A percentile compares a stretch with the other conserved stretches of the same genome.
These are phyloP conservation scores for Erpetoichthys calabaricus DNA, from an alignment of 2,797 vertebrate species.

Conservation along the genomic window DNA sequence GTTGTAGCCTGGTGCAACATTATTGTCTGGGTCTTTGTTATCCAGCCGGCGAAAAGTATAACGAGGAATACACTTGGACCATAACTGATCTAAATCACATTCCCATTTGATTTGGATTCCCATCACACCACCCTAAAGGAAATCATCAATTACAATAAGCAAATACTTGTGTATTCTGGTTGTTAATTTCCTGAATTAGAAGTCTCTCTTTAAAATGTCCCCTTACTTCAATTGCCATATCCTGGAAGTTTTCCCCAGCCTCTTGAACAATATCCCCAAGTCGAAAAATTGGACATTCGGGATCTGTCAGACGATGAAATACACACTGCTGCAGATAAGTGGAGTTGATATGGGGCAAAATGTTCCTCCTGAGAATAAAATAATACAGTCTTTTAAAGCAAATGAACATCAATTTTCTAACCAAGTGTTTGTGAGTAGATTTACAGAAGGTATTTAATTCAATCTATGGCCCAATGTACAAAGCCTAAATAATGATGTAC, in stretches of 20 bases:
- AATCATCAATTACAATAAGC: too few relatives aligned
- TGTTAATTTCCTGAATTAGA: too few relatives aligned
- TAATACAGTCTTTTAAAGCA: neutral
- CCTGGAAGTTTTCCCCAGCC: conserved; percentile 66
- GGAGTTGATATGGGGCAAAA: conserved; percentile 51
- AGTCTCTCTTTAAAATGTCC: too few relatives aligned
- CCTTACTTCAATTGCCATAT: conserved; percentile 67
- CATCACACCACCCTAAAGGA: conserved; percentile 68
- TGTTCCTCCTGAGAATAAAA: conserved; percentile 57
- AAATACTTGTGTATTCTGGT: too few relatives aligned
- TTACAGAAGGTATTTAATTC: too few relatives aligned
- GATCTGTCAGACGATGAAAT: conserved; percentile 51
- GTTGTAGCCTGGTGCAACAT: conserved; percentile 71
- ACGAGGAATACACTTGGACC: conserved; percentile 54
- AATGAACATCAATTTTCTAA: too few relatives aligned
- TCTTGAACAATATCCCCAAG: conserved; percentile 56
- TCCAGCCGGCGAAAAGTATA: conserved; percentile 76
- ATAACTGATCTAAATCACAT: conserved; percentile 65
- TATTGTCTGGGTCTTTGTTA: conserved; percentile 46
- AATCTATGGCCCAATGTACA: too few relatives aligned
- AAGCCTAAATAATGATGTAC: too few relatives aligned
- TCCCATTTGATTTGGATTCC: conserved; percentile 75
- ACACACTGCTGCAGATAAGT: conserved; percentile 60
- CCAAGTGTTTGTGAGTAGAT: too few relatives aligned
- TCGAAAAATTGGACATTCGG: conserved; percentile 75